Evolutionary conservation across 2,113 vertebrate species (phyloP).

Genomic region (Lipotes vexillifer): DNA sequence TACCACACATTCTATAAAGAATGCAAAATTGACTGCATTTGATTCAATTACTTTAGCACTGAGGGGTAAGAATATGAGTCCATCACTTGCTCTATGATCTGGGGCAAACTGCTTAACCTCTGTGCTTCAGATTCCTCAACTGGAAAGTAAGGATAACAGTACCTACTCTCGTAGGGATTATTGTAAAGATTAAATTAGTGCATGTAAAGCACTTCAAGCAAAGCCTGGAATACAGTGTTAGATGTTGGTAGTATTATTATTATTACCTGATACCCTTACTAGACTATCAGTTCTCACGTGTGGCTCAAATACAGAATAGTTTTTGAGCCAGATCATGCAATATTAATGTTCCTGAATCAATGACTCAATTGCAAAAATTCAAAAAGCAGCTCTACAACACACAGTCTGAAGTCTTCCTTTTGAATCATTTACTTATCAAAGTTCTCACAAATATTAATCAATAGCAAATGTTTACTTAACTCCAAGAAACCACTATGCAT

Average conservation of each 20-base stretch:
- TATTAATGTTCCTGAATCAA: slow-evolving; percentile 25
- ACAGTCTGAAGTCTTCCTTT: not conserved
- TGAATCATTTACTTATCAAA: slow-evolving; percentile 16
- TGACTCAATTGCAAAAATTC: not conserved
- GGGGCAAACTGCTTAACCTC: not conserved
- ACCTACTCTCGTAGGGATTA: not conserved
- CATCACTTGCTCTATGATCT: not conserved
- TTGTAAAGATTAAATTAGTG: not conserved
- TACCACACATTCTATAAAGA: not conserved
- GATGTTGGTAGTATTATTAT: not conserved
- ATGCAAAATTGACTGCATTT: not conserved
- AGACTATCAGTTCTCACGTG: not conserved
- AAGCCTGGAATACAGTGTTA: not conserved
- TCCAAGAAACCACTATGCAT: not conserved
- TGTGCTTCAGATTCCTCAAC: not conserved
- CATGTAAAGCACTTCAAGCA: not conserved
- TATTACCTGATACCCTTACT: not conserved
- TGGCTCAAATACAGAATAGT: slow-evolving; percentile 4
- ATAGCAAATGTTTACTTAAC: not conserved
- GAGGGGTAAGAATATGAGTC: not conserved
- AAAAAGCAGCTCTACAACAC: slow-evolving; percentile 26
- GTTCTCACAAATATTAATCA: not conserved
- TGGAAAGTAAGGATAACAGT: not conserved
- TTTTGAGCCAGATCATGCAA: not conserved
- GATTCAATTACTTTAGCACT: not conserved